Conservation (phyloP, 2,797 vertebrate species). For the Fringilla coelebs region DNA sequence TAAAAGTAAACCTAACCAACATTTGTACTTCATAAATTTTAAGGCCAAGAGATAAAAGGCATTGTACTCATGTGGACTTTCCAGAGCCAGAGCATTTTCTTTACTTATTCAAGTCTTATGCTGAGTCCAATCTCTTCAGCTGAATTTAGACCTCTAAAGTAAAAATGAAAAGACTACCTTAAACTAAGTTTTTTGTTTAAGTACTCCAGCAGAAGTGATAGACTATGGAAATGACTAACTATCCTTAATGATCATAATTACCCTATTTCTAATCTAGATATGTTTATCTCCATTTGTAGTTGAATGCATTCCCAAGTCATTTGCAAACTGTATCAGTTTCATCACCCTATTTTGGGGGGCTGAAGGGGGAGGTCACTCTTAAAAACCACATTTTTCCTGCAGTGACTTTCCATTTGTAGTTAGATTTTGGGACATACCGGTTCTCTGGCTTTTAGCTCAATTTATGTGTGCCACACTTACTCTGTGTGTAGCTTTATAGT, state of each 20-base stretch:
- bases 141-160: neutral
- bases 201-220: neutral
- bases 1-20: neutral
- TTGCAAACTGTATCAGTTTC: neutral
- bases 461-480: neutral
- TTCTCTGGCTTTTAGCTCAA: neutral
- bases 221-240: neutral
- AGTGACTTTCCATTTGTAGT: neutral
- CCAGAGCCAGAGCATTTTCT: neutral
- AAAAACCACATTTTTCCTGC: neutral
- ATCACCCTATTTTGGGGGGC: neutral
- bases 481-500: neutral
- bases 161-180: neutral
- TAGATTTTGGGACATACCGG: neutral
- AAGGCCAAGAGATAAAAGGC: neutral
- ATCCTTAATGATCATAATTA: neutral
- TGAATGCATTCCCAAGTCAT: neutral
- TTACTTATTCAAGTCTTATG: neutral
- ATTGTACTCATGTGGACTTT: neutral
- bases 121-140: neutral
- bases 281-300: neutral
- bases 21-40: neutral
- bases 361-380: neutral
- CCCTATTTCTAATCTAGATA: neutral
- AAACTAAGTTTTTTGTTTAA: neutral